Evolutionary conservation across 2,888 invertebrate species (phyloP), one percentile per base, ranked within the genome.

Genomic region (Anthophora plumipes): DNA sequence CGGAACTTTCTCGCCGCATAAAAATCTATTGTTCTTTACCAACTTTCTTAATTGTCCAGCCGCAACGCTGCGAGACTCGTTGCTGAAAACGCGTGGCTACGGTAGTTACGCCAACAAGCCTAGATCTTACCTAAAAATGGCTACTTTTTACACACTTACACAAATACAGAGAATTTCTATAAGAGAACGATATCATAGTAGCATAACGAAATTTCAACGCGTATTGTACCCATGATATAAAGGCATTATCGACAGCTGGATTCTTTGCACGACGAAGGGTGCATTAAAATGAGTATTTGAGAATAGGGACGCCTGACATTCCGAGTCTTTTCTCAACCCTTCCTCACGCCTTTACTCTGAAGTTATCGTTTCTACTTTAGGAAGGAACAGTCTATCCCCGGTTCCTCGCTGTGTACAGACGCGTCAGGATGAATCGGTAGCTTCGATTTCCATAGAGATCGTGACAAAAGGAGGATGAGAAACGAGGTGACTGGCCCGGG

Each of bases 11-110:
- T 43, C 66, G 57, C 17, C 20, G 54, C 64, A 66, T 69, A 80
- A 80, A 73, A 80, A 79, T 73, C 80, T 50, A 80, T 80, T 80
- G 80, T 74, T 74, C 80, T 55, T 80, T 57, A n/a, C 50, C 55
- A 66, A 80, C 55, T 80, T 80, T 46, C 73, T 68, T 80, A 80
- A 80, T 74, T 69, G 74, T 61, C 66, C 25, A 46, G 41, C 25
- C n/a, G n/a, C n/a, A 20, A 31, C 17, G 46, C 41, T 8, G 37
- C n/a, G 39, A 12, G 17, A 14, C 22, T 54, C 14, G 66, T 41
- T 20, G n/a, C 57, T 5, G n/a, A n/a, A n/a, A 59, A 64, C 63
- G 50, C 14, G 63, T 63, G 11, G 31, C 46, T 9, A 0, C 31
- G 37, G 3, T 20, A 9, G 20, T 39, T n/a, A 9, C 22, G 5